Conservation (phyloP, 2,113 vertebrate species). For the Syngnathus typhle region DNA sequence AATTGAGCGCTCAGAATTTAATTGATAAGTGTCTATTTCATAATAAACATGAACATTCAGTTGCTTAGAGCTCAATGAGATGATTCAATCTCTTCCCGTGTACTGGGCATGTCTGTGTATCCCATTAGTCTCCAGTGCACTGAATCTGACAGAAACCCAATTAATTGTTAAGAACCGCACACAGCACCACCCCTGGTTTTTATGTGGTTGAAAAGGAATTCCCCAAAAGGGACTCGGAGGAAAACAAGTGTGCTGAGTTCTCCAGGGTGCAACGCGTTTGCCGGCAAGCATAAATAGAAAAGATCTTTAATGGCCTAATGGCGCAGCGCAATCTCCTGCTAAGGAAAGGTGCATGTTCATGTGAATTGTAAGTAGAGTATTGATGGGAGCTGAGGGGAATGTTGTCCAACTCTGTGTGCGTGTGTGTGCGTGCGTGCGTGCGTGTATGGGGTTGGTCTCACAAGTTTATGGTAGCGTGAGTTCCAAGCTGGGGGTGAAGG, state of each 20-base stretch:
- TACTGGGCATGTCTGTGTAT: slow-evolving; percentile 21
- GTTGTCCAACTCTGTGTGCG: background rate
- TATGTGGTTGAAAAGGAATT: slow-evolving; percentile 41
- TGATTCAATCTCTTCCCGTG: slow-evolving; percentile 2
- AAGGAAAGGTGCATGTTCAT: slow-evolving; percentile 12
- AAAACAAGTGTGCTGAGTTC: slow-evolving; percentile 47
- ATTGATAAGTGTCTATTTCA: background rate
- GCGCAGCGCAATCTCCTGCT: slow-evolving; percentile 29
- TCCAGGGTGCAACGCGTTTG: slow-evolving; percentile 46
- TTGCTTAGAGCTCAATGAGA: slow-evolving; percentile 5
- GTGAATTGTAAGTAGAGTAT: slow-evolving; percentile 36
- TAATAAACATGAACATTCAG: slow-evolving; percentile 10
- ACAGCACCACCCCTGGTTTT: slow-evolving; percentile 15
- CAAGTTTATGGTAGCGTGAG: slow-evolving; percentile 12
- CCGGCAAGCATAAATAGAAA: slow-evolving; percentile 31
- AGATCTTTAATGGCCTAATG: slow-evolving; percentile 35
- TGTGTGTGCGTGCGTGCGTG: background rate
- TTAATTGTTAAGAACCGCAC: slow-evolving; percentile 47
- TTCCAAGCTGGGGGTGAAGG: slow-evolving; percentile 8
- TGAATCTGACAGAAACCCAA: slow-evolving; percentile 29
- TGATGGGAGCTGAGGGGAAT: slow-evolving; percentile 19
- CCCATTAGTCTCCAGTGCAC: slow-evolving; percentile 25
- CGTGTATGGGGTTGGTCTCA: slow-evolving; percentile 1
- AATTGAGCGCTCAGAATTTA: background rate
- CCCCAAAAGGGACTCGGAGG: slow-evolving; percentile 49